Evolutionary conservation across 2,797 vertebrate genomes (phyloP), one percentile per base, ranked within the genome.

Genomic region (Acanthornis magna): DNA sequence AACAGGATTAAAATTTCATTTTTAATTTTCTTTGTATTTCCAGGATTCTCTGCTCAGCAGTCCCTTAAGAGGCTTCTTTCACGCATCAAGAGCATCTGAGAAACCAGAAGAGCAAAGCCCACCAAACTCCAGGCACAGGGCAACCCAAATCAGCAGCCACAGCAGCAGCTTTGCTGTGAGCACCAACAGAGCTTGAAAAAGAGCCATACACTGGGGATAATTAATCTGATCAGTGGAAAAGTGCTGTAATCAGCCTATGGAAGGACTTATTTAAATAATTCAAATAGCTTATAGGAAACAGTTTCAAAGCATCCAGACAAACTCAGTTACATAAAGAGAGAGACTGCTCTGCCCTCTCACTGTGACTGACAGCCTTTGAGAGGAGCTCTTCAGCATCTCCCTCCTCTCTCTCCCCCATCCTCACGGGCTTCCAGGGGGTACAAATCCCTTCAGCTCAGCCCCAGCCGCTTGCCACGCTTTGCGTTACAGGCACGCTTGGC

Each of bases 261-360:
- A 84, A 81, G 60, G 53, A 63, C 71, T 94, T 78, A 58, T 61
- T 94, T 93, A 94, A 96, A 96, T 95, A 95, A 95, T 95, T 97
- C 71, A 96, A 90, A 85, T 55, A 45, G 73, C 74, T 88, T 60
- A 85, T 67, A 91, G 83, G 65, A 95, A 96, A 96, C n/a, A 77
- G 57, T 94, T 95, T 94, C 91, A 88, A 94, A 93, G 80, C 23
- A 5, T 47, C 88, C 86, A 89, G 70, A 95, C 86, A 79, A 92
- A 92, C 72, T 42, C 40, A 18, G 70, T 91, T 93, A 87, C 38
- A 54, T 74, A 86, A 92, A 91, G 76, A 65, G 38, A 73, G 68
- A 89, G 70, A 62, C 32, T 40, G 75, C 62, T 88, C 58, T 92
- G 75, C 40, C 62, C 50, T 61, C 81, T 93, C 42, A 22, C 72